phyloP scores from a whole-genome alignment of 2,797 vertebrate genomes.

The Molossus molossus region DNA sequence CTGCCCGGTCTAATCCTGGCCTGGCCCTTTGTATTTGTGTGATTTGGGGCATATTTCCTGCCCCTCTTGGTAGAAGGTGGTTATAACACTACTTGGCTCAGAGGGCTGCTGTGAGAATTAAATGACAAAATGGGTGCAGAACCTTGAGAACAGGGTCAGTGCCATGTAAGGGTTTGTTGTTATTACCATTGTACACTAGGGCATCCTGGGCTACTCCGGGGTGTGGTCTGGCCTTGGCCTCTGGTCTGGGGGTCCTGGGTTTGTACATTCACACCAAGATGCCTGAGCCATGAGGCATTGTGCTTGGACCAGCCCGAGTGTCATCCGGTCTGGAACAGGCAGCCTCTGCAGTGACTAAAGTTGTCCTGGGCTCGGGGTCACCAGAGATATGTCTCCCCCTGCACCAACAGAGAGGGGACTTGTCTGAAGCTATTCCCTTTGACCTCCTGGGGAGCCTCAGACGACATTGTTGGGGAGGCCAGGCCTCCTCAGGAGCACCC shows the following conservation, averaged over 20 bases:
- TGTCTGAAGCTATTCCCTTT: neutral
- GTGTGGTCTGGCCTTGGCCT: neutral
- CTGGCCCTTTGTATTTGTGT: neutral
- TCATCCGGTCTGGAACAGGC: neutral
- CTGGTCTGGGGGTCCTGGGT: neutral
- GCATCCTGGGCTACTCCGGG: neutral
- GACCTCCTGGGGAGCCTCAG: neutral
- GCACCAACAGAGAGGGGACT: neutral
- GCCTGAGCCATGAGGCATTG: neutral
- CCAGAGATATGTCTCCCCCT: neutral
- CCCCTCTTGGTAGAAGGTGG: neutral
- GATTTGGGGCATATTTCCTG: neutral
- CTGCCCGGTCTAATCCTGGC: neutral
- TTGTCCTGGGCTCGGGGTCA: neutral
- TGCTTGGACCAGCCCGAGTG: neutral
- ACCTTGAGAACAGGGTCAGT: neutral
- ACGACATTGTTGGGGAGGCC: neutral
- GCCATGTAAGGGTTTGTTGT: neutral
- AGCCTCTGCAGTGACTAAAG: neutral
- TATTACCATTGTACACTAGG: neutral
- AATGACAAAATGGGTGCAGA: neutral
- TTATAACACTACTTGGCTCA: neutral
- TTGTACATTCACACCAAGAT: neutral
- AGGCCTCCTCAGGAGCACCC: neutral
- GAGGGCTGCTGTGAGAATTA: neutral